phyloP scores from a whole-genome alignment of 2,113 vertebrate genomes.

The Syngnathus floridae region DNA sequence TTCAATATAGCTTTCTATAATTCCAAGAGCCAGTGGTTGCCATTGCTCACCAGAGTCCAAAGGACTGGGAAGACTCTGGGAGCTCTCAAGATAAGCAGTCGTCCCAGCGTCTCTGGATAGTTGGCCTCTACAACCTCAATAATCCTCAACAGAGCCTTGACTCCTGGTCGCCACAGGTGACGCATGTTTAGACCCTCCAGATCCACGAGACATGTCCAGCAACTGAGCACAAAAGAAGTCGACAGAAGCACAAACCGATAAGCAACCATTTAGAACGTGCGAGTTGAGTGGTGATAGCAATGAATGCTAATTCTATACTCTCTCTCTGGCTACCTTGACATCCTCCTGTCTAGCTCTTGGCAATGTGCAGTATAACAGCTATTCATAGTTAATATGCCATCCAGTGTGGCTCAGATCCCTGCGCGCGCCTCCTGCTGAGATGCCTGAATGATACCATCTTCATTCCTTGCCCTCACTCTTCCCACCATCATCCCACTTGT shows the following conservation, averaged over 20 bases:
- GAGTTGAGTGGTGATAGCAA: slow-evolving; percentile 38
- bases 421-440: slow-evolving; percentile 26
- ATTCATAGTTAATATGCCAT: slow-evolving; percentile 28
- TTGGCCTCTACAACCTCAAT: slow-evolving; percentile 97
- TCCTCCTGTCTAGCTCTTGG: slow-evolving; percentile 8
- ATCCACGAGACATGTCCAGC: slow-evolving; percentile 95
- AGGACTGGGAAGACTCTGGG: slow-evolving; percentile 93
- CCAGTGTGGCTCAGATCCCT: slow-evolving; percentile 25
- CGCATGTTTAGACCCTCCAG: slow-evolving; percentile 96
- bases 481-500: slow-evolving; percentile 3
- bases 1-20: neutral
- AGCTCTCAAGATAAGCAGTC: slow-evolving; percentile 86
- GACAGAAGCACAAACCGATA: slow-evolving; percentile 9
- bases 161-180: slow-evolving; percentile 91
- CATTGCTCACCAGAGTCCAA: slow-evolving; percentile 84
- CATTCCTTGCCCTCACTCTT: slow-evolving; percentile 6
- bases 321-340: neutral
- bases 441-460: slow-evolving; percentile 31
- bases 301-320: slow-evolving; percentile 33
- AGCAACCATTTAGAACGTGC: slow-evolving; percentile 34
- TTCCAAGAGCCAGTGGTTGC: neutral
- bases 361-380: slow-evolving; percentile 13
- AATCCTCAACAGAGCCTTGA: slow-evolving; percentile 90
- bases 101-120: slow-evolving; percentile 93
- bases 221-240: slow-evolving; percentile 43